phyloP scores from a whole-genome alignment of 2,113 vertebrate genomes.

The Stigmatopora argus region DNA sequence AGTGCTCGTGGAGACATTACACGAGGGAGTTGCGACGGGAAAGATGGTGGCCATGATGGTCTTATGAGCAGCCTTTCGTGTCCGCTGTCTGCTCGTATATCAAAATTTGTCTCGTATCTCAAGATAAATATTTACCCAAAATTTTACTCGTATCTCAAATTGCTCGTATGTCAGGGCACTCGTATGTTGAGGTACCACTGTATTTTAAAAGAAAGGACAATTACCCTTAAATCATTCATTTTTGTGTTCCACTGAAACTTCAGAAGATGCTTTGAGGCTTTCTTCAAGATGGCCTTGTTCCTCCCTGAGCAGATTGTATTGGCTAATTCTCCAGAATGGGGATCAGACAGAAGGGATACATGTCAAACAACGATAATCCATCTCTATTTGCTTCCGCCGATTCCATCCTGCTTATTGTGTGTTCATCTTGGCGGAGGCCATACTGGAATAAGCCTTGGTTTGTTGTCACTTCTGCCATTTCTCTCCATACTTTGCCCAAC shows the following conservation, averaged over 20 bases:
- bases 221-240: background rate
- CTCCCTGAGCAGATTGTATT: conserved; percentile 16
- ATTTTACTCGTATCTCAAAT: no score
- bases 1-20: no score
- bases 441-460: conserved; percentile 32
- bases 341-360: conserved; percentile 29
- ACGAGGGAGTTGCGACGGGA: no score
- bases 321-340: conserved; percentile 31
- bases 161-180: no score
- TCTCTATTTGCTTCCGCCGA: conserved; percentile 38
- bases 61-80: no score
- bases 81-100: no score
- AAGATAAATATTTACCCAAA: no score
- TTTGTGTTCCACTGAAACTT: background rate
- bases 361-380: conserved; percentile 39
- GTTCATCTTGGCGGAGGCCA: conserved; percentile 45
- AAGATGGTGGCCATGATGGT: no score
- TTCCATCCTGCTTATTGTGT: conserved; percentile 22
- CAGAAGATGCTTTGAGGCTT: background rate
- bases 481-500: conserved; percentile 35
- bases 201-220: background rate
- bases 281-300: background rate
- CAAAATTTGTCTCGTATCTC: no score
- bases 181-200: no score
- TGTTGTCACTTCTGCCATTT: conserved; percentile 42